phyloP scores from a whole-genome alignment of 2,797 vertebrate genomes.

The Prunella strophiata region DNA sequence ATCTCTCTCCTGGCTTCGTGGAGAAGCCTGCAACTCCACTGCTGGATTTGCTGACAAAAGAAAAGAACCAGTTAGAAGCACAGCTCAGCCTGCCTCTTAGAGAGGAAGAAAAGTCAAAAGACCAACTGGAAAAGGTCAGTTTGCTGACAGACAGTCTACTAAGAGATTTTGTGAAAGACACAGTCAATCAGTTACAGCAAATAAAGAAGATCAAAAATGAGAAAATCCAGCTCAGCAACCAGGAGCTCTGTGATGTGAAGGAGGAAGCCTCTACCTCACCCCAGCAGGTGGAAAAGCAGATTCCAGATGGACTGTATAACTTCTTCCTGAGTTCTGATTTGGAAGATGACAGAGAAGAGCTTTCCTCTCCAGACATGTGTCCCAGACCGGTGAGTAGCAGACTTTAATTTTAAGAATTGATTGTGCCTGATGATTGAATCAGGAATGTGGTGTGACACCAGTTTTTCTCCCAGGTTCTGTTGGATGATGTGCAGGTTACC shows the following conservation, averaged over 20 bases:
- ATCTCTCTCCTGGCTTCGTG: slow-evolving; percentile 35
- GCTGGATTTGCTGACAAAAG: slow-evolving; percentile 79
- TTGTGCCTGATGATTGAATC: background rate
- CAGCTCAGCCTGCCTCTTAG: slow-evolving; percentile 64
- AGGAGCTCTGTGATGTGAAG: slow-evolving; percentile 69
- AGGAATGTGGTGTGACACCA: background rate
- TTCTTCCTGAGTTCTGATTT: slow-evolving; percentile 83
- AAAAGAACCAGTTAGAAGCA: slow-evolving; percentile 76
- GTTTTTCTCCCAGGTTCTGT: background rate
- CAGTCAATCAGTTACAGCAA: slow-evolving; percentile 85
- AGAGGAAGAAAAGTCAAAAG: slow-evolving; percentile 67
- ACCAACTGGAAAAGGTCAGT: slow-evolving; percentile 72
- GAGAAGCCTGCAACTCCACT: slow-evolving; percentile 76
- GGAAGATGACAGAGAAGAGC: slow-evolving; percentile 82
- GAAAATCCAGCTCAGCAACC: slow-evolving; percentile 85
- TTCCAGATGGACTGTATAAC: slow-evolving; percentile 74
- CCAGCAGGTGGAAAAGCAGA: slow-evolving; percentile 57
- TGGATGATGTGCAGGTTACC: background rate
- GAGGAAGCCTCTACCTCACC: background rate
- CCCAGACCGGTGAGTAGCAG: slow-evolving; percentile 87
- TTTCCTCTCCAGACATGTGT: slow-evolving; percentile 91
- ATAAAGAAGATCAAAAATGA: slow-evolving; percentile 87
- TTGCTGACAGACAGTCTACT: slow-evolving; percentile 87
- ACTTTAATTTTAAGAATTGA: background rate
- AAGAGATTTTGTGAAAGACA: slow-evolving; percentile 85